These are phyloP conservation scores for Petrocephalus zakoni DNA, from an alignment of 2,113 vertebrate species.

Conservation along the genomic window DNA sequence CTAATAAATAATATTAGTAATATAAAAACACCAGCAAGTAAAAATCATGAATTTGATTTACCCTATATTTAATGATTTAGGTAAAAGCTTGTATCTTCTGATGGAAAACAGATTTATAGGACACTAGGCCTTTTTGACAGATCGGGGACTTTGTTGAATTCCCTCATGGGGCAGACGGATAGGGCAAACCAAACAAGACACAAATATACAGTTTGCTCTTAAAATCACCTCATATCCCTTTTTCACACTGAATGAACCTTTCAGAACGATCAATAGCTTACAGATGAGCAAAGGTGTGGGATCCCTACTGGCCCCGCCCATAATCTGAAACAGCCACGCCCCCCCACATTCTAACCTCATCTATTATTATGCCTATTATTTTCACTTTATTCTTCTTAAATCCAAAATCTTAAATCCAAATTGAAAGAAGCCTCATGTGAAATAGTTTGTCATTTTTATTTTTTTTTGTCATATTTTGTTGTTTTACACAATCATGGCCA, in stretches of 20 bases:
- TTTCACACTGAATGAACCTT: neutral
- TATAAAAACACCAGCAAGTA: neutral
- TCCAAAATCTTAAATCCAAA: neutral
- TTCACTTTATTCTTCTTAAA: neutral
- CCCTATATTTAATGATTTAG: neutral
- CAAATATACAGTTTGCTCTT: neutral
- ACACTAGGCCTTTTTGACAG: neutral
- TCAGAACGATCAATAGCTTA: neutral
- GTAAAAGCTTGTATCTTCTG: neutral
- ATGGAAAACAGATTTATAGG: neutral
- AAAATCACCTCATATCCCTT: neutral
- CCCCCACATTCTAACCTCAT: neutral
- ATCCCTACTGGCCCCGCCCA: neutral
- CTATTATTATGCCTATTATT: neutral
- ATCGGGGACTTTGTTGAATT: neutral
- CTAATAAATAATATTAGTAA: neutral
- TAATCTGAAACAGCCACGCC: neutral
- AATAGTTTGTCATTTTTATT: neutral
- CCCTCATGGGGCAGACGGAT: neutral
- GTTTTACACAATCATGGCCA: neutral
- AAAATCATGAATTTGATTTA: neutral
- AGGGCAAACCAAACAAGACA: neutral
- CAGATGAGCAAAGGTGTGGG: neutral
- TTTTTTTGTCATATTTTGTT: neutral
- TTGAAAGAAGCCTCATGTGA: neutral